Conservation (phyloP, 2,113 vertebrate genomes). For the Bubalus kerabau region DNA sequence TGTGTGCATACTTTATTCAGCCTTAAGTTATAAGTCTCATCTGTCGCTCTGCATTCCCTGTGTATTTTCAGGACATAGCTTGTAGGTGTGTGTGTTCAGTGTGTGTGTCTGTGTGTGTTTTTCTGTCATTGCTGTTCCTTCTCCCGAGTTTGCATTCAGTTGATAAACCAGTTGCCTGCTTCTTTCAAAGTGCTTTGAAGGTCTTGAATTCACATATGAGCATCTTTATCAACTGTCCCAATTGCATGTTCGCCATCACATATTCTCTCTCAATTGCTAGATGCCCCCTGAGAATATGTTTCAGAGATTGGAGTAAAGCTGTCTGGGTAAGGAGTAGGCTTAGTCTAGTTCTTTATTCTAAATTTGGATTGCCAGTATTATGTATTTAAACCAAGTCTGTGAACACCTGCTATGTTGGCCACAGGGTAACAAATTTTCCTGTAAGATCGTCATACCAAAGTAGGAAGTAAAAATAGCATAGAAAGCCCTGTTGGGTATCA, state of each 20-base stretch:
- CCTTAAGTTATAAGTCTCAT: constrained; percentile 83
- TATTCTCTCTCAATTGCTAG: constrained; percentile 32
- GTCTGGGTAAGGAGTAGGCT: constrained; percentile 23
- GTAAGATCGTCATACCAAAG: constrained; percentile 48
- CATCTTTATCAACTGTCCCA: constrained; percentile 21
- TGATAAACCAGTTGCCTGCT: constrained; percentile 40
- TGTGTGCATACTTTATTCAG: constrained; percentile 80
- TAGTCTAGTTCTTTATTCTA: constrained; percentile 43
- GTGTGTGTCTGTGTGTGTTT: constrained; percentile 39
- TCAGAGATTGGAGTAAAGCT: constrained; percentile 23
- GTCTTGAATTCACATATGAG: constrained; percentile 49
- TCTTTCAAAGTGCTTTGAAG: constrained; percentile 56
- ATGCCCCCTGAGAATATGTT: constrained; percentile 37
- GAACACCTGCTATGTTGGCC: constrained; percentile 49
- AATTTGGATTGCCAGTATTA: constrained; percentile 53
- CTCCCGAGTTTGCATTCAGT: constrained; percentile 46
- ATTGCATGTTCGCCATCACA: constrained; percentile 49
- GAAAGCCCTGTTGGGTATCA: constrained; percentile 34
- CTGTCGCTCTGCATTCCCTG: constrained; percentile 83
- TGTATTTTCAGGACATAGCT: constrained; percentile 79
- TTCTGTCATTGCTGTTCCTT: constrained; percentile 69
- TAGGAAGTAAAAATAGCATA: not conserved
- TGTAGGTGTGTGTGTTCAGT: constrained; percentile 56
- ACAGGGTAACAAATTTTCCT: constrained; percentile 55
- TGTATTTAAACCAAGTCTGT: constrained; percentile 47